phyloP scores from a whole-genome alignment of 2,888 invertebrate genomes.

The Cosmia pyralina region DNA sequence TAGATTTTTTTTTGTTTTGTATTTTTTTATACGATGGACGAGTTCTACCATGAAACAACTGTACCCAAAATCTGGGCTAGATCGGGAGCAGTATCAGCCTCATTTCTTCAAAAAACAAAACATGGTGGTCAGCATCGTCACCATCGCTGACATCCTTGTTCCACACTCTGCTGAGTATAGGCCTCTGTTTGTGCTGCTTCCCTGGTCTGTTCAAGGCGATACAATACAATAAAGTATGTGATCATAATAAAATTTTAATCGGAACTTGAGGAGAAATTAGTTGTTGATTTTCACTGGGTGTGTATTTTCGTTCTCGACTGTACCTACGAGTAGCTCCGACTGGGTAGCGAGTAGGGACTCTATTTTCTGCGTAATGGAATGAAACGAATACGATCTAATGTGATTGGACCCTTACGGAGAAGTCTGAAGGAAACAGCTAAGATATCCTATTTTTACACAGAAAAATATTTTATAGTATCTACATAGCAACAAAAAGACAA shows the following conservation, averaged over 20 bases:
- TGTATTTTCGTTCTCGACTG: neutral
- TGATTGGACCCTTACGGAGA: conserved; percentile 45
- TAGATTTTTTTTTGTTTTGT: neutral
- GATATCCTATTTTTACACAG: neutral
- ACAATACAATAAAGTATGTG: neutral
- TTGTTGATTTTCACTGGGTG: neutral
- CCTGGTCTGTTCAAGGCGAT: too few relatives aligned
- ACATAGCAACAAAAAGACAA: neutral
- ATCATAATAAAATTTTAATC: neutral
- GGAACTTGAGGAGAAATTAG: neutral
- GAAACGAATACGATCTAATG: conserved; percentile 55
- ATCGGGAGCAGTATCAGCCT: too few relatives aligned
- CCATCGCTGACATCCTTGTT: too few relatives aligned
- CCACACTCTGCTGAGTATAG: too few relatives aligned
- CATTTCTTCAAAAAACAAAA: too few relatives aligned
- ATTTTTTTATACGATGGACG: neutral
- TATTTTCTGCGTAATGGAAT: conserved; percentile 51
- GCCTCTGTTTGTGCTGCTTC: too few relatives aligned
- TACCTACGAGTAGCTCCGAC: conserved; percentile 12
- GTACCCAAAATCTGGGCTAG: too few relatives aligned
- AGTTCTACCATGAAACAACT: too few relatives aligned
- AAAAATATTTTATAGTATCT: neutral
- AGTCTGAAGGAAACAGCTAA: conserved; percentile 9
- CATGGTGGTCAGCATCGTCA: too few relatives aligned
- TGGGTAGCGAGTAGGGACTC: conserved; percentile 17